Evolutionary conservation across 2,888 invertebrate genomes (phyloP), one percentile per base, ranked within the genome.

Genomic region (Rhagonycha fulva): DNA sequence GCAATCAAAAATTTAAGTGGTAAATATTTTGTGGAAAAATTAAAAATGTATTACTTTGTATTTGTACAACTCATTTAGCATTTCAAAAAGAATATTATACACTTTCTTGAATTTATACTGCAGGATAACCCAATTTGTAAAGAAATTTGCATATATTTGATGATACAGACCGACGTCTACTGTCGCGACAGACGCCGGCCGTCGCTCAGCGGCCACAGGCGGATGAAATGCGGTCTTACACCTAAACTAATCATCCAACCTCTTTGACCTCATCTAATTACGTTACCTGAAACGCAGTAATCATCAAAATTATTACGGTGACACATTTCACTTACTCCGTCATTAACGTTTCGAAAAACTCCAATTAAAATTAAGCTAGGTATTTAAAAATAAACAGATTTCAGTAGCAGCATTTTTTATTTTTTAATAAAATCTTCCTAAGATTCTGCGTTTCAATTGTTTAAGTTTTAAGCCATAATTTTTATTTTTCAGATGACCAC

Each of bases 401-500:
- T 28, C 28, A 9, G 28, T 9, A 28, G 61, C 62, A 9, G 19
- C 19, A 14, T 62, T 62, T 62, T 62, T 62, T 12, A 9, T 9
- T 9, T 4, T 19, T 62, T 4, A 62, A 62, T 62, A 14, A 61
- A 61, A 61, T 4, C n/a, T n/a, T n/a, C n/a, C n/a, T n/a, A n/a
- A n/a, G n/a, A n/a, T n/a, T n/a, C n/a, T 19, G 19, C 19, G 19
- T 19, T 19, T 19, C 19, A 19, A 19, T 19, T 19, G n/a, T n/a
- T n/a, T n/a, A n/a, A n/a, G n/a, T n/a, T n/a, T n/a, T n/a, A n/a
- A n/a, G n/a, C n/a, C n/a, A n/a, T n/a, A n/a, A n/a, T 14, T 62
- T 26, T 70, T 32, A 11, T 14, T 79, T 92, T 92, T 63, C 93
- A 98, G 93, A 98, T 98, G 98, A 95, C 95, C 75, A 94, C 96